Base-by-base conservation (phyloP, 2,797 vertebrate species). In the Nannoperca obscura region DNA sequence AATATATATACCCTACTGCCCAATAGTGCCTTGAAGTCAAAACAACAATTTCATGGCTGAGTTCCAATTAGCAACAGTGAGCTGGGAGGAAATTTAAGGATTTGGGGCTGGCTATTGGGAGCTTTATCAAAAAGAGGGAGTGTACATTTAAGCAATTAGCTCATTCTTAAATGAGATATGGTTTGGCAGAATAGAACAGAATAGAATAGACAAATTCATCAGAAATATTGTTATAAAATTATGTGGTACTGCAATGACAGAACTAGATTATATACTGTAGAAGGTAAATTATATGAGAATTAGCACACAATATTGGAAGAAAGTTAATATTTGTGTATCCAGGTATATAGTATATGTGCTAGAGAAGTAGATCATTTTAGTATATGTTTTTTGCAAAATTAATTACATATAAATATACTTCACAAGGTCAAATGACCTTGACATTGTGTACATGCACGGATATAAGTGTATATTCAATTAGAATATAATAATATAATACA, bases 61-160 rank as follows among this genome's bases (percentile, higher is more conserved):
- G 42, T 40, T 49, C 57, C n/a, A 58, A 14, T 40, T 66, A 36
- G 63, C 47, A 36, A 19, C 20, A 52, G 20, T 50, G 6, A 54
- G 22, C 72, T 58, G 32, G 3, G 19, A 71, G 50, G 59, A 55
- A 40, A 76, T 63, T 63, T 20, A 1, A 32, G 20, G 42, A 65
- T 50, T 50, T 59, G 22, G 74, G 13, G 27, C 2, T n/a, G 30
- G 27, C 44, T 10, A 46, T 55, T 42, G 19, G 38, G 19, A 72
- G 36, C 20, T 63, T 73, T 74, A 74, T 47, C 71, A 55, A 47
- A 65, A 30, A 12, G 30, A 30, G 22, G 58, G 27, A 62, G 17
- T 9, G 46, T 60, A 13, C 54, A 17, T 27, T 57, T 36, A 40
- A 40, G 44, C 12, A 49, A 50, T 40, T 60, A 61, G 14, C 15